phyloP scores from a whole-genome alignment of 2,797 vertebrate species.

The Anguilla obscura region DNA sequence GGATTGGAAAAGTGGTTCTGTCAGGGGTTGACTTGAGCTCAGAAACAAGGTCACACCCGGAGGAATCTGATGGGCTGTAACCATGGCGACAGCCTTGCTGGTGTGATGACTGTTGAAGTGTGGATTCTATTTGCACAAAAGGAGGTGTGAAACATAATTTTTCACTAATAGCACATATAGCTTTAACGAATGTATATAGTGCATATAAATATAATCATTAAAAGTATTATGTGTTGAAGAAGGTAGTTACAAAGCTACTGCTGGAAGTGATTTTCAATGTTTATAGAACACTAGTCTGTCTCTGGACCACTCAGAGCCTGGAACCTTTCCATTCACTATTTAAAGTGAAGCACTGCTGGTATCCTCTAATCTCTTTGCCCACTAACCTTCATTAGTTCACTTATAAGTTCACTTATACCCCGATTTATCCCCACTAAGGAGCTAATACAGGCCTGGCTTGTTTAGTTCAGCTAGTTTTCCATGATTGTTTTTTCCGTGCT shows the following conservation, averaged over 20 bases:
- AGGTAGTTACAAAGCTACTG: background rate
- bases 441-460: background rate
- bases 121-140: background rate
- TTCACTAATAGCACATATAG: background rate
- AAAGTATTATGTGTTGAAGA: background rate
- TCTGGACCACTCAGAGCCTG: background rate
- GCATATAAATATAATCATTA: background rate
- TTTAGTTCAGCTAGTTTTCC: background rate
- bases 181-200: background rate
- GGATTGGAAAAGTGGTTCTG: slow-evolving; percentile 3
- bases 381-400: background rate
- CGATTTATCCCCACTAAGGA: background rate
- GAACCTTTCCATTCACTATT: background rate
- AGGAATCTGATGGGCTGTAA: background rate
- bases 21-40: slow-evolving; percentile 5
- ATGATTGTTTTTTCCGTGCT: background rate
- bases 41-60: slow-evolving; percentile 10
- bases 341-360: background rate
- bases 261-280: background rate
- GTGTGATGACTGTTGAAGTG: background rate
- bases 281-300: background rate
- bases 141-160: background rate
- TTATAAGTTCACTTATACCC: background rate
- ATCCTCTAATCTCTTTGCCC: background rate
- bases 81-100: slow-evolving; percentile 5